Evolutionary conservation across 2,797 vertebrate species (phyloP), one percentile per base, ranked within the genome.

Genomic region (Trachops cirrhosus): DNA sequence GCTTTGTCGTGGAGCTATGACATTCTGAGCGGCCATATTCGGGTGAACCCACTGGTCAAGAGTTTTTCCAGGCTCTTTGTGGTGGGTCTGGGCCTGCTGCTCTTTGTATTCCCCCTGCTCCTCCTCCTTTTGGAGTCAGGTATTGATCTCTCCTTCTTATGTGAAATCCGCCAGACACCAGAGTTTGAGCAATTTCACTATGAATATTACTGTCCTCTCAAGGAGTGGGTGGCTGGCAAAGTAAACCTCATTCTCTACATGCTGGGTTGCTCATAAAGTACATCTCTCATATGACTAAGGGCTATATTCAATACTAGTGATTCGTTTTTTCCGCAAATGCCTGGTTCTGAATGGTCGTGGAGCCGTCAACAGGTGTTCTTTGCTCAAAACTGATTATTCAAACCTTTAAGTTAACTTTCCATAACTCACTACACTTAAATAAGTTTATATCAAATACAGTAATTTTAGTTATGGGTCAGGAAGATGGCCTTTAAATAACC

Each of bases 101-200:
- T 99, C 52, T 97, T 99, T 96, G 99, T 99, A 78, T 99, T 99
- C 86, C 99, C 99, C 96, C 99, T 99, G 46, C 98, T 99, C 92
- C 99, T 99, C 98, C 98, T 99, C 73, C 98, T 99, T 91, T 98
- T 99, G 98, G 99, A 99, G 98, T 99, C 99, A 6, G 99, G 99
- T 98, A 99, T 99, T 93, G 99, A 99, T 93, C 99, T 99, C 97
- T 99, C 99, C 77, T 99, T 99, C 97, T 99, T 99, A 64, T 99
- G 99, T 11, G 99, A 99, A 98, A 99, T 99, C 97, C 99, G 99
- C 70, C 99, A 99, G 98, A 99, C 99, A 0, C 99, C 99, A 0
- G 99, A 99, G 98, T 99, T 99, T 95, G 99, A 99, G 99, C 99
- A 99, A 98, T 99, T 99, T 98, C 99, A 99, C 97, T 98, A 99